phyloP scores from a whole-genome alignment of 2,888 invertebrate genomes.

The Pandemis cinnamomeana region DNA sequence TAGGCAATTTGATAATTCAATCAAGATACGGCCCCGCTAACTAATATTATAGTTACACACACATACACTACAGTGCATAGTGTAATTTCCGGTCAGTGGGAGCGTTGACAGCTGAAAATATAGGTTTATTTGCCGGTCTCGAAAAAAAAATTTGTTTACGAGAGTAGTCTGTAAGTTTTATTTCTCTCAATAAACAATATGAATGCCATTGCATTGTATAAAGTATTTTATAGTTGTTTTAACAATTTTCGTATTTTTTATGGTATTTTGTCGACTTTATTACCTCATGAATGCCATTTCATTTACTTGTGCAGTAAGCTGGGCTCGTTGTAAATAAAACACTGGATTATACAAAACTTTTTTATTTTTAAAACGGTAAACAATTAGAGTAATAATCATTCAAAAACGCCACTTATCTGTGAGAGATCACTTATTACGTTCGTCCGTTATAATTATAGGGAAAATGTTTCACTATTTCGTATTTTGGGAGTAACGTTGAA shows the following conservation, averaged over 20 bases:
- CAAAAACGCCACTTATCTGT: constrained; percentile 51
- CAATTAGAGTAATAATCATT: constrained; percentile 49
- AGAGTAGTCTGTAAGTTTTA: constrained; percentile 19
- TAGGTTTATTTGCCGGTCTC: not conserved
- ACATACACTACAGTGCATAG: no score
- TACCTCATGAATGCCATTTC: constrained; percentile 34
- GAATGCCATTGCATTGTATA: constrained; percentile 27
- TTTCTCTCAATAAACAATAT: constrained; percentile 37
- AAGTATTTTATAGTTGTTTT: constrained; percentile 59
- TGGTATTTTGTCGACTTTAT: constrained; percentile 48
- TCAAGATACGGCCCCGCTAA: no score
- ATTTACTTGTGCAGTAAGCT: constrained; percentile 39
- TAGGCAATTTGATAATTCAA: no score
- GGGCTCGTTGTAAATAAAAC: constrained; percentile 42
- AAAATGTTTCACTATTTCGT: not conserved
- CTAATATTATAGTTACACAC: no score
- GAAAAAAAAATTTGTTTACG: not conserved
- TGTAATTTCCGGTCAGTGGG: no score
- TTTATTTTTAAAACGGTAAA: constrained; percentile 53
- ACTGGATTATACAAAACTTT: constrained; percentile 54
- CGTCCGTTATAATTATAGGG: not conserved
- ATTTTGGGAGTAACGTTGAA: not conserved
- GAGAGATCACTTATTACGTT: constrained; percentile 8
- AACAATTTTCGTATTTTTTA: constrained; percentile 50
- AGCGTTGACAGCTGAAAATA: not conserved